Conservation (phyloP, 2,113 vertebrate species). For the Tragelaphus strepsiceros region DNA sequence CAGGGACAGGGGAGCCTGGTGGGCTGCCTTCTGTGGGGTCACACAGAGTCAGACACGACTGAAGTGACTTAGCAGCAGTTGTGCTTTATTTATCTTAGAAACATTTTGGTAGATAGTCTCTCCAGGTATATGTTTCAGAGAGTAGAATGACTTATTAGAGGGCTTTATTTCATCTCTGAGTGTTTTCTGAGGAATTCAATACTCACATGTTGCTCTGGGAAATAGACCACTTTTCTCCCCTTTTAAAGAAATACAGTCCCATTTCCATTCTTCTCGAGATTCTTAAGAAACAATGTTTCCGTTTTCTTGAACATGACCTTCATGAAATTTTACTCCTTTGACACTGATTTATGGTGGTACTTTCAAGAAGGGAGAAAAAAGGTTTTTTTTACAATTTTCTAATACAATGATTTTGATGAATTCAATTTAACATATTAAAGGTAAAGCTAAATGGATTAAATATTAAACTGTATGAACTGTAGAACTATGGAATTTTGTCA, state of each 20-base stretch:
- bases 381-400: not conserved
- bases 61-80: no score
- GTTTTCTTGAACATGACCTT: not conserved
- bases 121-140: not conserved
- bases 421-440: conserved; percentile 17
- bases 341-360: not conserved
- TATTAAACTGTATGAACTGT: conserved; percentile 3
- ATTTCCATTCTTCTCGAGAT: not conserved
- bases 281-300: not conserved
- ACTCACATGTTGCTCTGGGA: not conserved
- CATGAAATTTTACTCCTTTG: conserved; percentile 2
- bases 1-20: no score
- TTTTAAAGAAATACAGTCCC: not conserved
- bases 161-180: not conserved
- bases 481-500: not conserved
- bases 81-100: not conserved
- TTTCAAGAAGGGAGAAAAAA: not conserved
- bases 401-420: not conserved
- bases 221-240: not conserved
- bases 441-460: conserved; percentile 22
- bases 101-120: not conserved
- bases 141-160: not conserved
- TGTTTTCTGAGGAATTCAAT: not conserved
- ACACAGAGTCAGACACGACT: no score
- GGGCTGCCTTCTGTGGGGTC: no score